A percentile compares a stretch with the other conserved stretches of the same genome.
phyloP scores from a whole-genome alignment of 2,888 invertebrate genomes.

The Thereva nobilitata region DNA sequence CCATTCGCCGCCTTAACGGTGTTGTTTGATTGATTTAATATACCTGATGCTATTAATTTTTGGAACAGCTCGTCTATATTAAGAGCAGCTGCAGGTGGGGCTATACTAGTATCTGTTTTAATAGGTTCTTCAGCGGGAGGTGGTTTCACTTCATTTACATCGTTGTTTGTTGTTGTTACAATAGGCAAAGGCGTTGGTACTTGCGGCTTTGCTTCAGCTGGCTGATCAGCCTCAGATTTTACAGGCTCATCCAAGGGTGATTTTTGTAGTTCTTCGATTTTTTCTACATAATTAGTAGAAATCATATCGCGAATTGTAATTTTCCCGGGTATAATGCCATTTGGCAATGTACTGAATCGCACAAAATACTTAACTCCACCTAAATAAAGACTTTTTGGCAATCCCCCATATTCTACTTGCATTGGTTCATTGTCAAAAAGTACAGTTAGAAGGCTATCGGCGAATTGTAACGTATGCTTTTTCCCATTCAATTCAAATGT shows the following conservation, averaged over 20 bases:
- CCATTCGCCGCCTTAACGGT: constrained; percentile 47
- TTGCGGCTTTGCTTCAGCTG: no score
- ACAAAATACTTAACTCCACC: constrained; percentile 79
- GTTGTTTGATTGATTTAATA: constrained; percentile 59
- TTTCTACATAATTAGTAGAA: constrained; percentile 57
- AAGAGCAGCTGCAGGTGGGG: constrained; percentile 57
- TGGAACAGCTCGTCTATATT: constrained; percentile 85
- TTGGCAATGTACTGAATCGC: constrained; percentile 77
- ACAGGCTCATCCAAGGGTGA: not conserved
- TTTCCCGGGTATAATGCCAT: constrained; percentile 72
- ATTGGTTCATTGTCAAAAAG: constrained; percentile 78
- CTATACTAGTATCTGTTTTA: constrained; percentile 35
- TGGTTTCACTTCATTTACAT: constrained; percentile 50
- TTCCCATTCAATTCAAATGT: constrained; percentile 74
- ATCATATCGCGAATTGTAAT: constrained; percentile 75
- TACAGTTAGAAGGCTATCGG: constrained; percentile 75
- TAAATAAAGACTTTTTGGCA: constrained; percentile 77
- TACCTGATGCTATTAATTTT: constrained; percentile 83
- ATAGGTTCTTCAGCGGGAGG: constrained; percentile 57
- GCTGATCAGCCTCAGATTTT: no score
- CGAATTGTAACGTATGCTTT: constrained; percentile 77
- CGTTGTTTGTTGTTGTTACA: not conserved
- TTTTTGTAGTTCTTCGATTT: constrained; percentile 17
- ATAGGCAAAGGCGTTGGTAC: not conserved
- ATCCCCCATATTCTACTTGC: constrained; percentile 79